Evolutionary conservation across 2,113 vertebrate species (phyloP).

Genomic region (Arenaria interpres): DNA sequence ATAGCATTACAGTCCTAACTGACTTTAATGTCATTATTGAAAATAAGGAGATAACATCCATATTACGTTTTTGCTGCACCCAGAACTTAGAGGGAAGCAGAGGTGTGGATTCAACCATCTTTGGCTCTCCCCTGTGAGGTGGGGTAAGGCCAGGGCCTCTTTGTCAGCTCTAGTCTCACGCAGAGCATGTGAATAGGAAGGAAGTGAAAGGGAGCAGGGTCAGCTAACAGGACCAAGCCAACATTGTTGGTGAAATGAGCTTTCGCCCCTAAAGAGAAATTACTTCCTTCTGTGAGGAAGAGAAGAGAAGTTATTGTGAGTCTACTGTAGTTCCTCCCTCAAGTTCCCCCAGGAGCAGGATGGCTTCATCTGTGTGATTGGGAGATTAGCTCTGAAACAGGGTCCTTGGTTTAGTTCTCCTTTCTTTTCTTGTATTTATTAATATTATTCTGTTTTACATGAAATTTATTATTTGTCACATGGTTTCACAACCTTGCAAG

Average conservation of each 20-base stretch:
- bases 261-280: neutral
- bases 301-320: neutral
- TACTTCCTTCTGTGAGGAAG: neutral
- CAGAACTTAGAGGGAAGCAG: neutral
- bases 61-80: neutral
- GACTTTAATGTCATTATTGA: neutral
- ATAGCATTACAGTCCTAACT: neutral
- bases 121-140: neutral
- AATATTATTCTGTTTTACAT: neutral
- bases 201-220: neutral
- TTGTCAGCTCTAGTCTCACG: neutral
- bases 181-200: rapidly evolving
- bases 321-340: neutral
- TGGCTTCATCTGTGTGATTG: neutral
- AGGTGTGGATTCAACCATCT: neutral
- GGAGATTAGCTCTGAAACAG: neutral
- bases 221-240: neutral
- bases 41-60: neutral
- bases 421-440: neutral
- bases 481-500: neutral
- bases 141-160: neutral
- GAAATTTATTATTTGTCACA: neutral
- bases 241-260: rapidly evolving
- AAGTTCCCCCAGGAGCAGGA: neutral
- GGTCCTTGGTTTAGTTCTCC: neutral